Evolutionary conservation across 2,888 invertebrate genomes (phyloP).

Genomic region (Charanyca ferruginea): DNA sequence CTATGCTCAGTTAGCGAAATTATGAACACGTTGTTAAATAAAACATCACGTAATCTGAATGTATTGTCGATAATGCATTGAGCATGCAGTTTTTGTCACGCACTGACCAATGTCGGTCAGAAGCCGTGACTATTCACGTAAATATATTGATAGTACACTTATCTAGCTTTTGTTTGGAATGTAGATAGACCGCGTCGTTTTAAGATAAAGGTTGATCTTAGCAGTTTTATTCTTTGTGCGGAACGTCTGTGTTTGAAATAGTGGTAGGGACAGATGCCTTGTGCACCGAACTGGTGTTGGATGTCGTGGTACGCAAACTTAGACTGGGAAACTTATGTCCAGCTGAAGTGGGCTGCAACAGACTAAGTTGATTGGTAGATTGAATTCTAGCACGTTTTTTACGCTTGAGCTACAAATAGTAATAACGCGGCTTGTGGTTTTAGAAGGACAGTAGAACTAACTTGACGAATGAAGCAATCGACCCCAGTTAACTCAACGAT

Average conservation of each 20-base stretch:
- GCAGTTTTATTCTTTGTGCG: neutral
- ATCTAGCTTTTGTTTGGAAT: constrained; percentile 33
- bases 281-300: too few species aligned
- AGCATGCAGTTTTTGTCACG: constrained; percentile 65
- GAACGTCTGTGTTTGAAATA: neutral
- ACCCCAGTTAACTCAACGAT: constrained; percentile 37
- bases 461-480: constrained; percentile 30
- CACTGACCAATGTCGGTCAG: constrained; percentile 60
- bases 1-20: constrained; percentile 39
- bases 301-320: too few species aligned
- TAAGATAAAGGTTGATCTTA: constrained; percentile 9
- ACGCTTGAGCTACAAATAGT: neutral
- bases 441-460: neutral
- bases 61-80: constrained; percentile 48
- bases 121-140: constrained; percentile 50
- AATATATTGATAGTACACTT: constrained; percentile 27
- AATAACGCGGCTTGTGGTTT: neutral
- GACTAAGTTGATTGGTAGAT: neutral
- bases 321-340: too few species aligned
- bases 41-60: constrained; percentile 65
- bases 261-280: neutral
- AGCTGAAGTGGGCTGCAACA: neutral
- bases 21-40: constrained; percentile 55
- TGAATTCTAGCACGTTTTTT: neutral
- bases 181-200: constrained; percentile 47